Percentiles rank a stretch among this genome's conserved stretches.
These are phyloP conservation scores for Cephus runcator DNA, from an alignment of 2,888 invertebrate genomes.

Conservation along the genomic window DNA sequence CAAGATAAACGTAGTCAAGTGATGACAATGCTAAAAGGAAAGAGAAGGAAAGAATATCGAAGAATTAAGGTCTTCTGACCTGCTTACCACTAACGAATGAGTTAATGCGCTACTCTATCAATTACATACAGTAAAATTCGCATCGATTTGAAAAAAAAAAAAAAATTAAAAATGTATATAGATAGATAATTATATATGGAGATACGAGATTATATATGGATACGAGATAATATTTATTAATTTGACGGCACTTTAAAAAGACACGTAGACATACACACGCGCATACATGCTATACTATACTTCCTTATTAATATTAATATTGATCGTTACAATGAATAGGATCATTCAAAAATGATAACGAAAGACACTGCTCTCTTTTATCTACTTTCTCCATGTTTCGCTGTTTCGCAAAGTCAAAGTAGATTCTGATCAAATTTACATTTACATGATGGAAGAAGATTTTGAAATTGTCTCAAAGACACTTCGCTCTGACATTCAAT, in stretches of 20 bases:
- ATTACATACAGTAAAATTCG: conserved; percentile 28
- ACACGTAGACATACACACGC: not conserved
- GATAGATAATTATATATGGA: conserved; percentile 35
- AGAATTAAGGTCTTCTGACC: not conserved
- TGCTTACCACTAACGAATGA: not conserved
- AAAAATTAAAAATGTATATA: conserved; percentile 36
- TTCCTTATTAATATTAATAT: not conserved
- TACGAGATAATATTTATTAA: conserved; percentile 1
- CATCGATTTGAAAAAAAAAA: conserved; percentile 20
- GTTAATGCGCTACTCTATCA: not conserved
- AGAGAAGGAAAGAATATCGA: conserved; percentile 17
- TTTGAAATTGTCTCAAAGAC: not conserved
- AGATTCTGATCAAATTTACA: not conserved
- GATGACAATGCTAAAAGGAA: conserved; percentile 26
- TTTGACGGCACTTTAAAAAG: not conserved
- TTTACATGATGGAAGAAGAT: not conserved
- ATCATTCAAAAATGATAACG: not conserved
- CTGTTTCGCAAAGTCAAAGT: not conserved
- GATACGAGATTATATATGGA: conserved; percentile 28
- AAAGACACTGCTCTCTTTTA: not conserved
- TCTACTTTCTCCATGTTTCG: not conserved
- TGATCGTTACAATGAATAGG: not conserved
- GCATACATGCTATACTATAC: not conserved
- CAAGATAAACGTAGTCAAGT: conserved; percentile 8
- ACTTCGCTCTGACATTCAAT: not conserved